Evolutionary conservation across 2,113 vertebrate genomes (phyloP).

Genomic region (Rhipidura dahli): DNA sequence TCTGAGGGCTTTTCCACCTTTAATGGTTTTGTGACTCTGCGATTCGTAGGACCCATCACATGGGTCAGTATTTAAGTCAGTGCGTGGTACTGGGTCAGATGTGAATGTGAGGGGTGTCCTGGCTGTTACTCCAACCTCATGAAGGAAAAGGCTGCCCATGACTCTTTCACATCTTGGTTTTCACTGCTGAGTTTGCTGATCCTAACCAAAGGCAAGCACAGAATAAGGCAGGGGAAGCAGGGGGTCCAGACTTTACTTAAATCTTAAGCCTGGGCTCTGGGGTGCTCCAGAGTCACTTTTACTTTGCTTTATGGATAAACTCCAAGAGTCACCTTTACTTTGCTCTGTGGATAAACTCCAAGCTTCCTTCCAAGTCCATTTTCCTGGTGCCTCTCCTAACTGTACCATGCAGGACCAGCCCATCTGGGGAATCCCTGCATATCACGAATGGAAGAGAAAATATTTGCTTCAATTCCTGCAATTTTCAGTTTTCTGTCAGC

Average conservation of each 20-base stretch:
- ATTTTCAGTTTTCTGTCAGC: neutral
- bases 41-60: fast-evolving
- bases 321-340: neutral
- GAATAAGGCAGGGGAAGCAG: neutral
- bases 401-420: fast-evolving
- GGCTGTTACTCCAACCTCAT: neutral
- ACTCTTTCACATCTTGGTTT: neutral
- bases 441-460: neutral
- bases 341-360: neutral
- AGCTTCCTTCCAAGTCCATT: neutral
- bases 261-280: neutral
- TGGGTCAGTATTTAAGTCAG: fast-evolving
- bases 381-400: neutral
- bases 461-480: neutral
- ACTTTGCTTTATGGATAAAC: neutral
- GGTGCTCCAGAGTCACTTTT: neutral
- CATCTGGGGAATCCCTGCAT: neutral
- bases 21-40: neutral
- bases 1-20: neutral
- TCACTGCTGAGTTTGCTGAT: neutral
- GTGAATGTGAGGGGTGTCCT: neutral
- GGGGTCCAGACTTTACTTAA: neutral
- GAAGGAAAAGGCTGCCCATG: neutral
- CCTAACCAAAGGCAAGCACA: neutral
- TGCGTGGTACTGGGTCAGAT: neutral